A percentile compares a stretch with the other conserved stretches of the same genome.
phyloP scores from a whole-genome alignment of 2,113 vertebrate species.

The Nyctereutes procyonoides region DNA sequence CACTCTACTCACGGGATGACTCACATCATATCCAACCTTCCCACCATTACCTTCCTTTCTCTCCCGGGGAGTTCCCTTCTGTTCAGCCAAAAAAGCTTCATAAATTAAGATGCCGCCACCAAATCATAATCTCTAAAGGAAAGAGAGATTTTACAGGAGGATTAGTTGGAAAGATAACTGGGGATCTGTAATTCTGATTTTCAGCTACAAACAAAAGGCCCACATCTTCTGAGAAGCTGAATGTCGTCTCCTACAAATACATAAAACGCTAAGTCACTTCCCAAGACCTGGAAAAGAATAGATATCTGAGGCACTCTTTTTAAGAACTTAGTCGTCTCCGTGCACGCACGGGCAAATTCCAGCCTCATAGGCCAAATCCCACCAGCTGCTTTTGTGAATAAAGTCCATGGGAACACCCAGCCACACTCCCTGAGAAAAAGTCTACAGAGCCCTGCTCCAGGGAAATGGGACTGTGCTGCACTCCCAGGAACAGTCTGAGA shows the following conservation, averaged over 20 bases:
- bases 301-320: not conserved
- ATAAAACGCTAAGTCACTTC: not conserved
- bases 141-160: not conserved
- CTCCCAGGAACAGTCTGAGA: not conserved
- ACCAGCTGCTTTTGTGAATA: not conserved
- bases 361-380: not conserved
- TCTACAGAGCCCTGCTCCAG: not conserved
- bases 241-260: not conserved
- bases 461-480: rapidly evolving
- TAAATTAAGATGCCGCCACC: not conserved
- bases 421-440: not conserved
- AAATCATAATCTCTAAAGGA: not conserved
- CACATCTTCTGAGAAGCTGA: not conserved
- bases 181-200: not conserved
- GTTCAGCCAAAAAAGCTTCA: not conserved
- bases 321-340: not conserved
- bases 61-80: not conserved
- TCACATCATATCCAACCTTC: rapidly evolving
- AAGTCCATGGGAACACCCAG: not conserved
- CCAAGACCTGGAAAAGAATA: not conserved
- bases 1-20: not conserved
- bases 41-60: rapidly evolving
- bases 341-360: not conserved
- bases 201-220: not conserved
- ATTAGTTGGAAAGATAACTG: not conserved